Evolutionary conservation across 1,140 invertebrate genomes (phyloP).

Genomic region (Drosophila parvula): DNA sequence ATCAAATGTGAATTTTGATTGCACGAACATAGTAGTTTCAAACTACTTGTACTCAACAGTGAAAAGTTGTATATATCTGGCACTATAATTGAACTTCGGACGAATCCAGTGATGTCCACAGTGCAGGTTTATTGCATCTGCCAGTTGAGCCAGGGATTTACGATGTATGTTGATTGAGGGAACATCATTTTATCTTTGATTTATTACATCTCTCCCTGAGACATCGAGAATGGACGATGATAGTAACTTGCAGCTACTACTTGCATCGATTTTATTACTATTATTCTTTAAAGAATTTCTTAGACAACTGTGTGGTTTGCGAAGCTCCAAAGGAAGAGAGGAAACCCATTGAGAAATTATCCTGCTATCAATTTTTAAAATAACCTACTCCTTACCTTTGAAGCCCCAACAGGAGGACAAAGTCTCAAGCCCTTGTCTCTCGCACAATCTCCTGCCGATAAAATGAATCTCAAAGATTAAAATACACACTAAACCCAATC

Average conservation of each 20-base stretch:
- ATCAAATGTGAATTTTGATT: conserved; percentile 10
- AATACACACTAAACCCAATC: not conserved
- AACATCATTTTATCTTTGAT: not conserved
- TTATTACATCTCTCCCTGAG: not conserved
- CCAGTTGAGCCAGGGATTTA: not conserved
- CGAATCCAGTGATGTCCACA: not conserved
- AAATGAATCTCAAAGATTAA: not conserved
- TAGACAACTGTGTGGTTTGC: not conserved
- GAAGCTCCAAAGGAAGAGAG: not conserved
- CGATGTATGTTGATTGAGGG: conserved; percentile 15
- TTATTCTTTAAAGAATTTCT: not conserved
- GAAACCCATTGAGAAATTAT: not conserved
- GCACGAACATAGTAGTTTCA: conserved; percentile 2
- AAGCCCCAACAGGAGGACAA: too few relatives aligned
- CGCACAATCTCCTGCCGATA: too few relatives aligned
- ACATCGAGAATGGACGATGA: not conserved
- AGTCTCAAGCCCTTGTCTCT: too few relatives aligned
- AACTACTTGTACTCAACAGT: conserved; percentile 2
- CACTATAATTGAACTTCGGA: not conserved
- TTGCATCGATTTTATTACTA: not conserved
- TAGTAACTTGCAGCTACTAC: not conserved
- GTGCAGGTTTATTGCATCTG: conserved; percentile 1
- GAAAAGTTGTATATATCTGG: not conserved
- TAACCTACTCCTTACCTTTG: rapidly evolving
- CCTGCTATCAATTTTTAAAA: not conserved